Evolutionary conservation across 2,113 vertebrate species (phyloP), one percentile per base, ranked within the genome.

Genomic region (Nothobranchius kuhntae): DNA sequence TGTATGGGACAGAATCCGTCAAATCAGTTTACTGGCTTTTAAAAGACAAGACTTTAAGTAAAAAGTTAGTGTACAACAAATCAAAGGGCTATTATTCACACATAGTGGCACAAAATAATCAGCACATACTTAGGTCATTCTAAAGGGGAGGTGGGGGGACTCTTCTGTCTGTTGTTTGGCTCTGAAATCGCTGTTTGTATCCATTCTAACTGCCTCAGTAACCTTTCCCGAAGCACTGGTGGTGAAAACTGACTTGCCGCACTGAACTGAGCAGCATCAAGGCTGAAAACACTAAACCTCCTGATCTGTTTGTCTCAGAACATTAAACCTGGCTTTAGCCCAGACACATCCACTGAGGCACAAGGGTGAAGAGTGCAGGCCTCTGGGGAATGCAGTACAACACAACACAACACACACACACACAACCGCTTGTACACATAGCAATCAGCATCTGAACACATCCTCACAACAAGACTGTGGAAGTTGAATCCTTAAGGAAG

Each of bases 241-340:
- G n/a, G 46, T 38, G 60, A 50, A 38, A 30, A 35, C 65, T 14
- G 67, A 71, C 59, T 50, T 56, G 17, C 46, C 14, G 30, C 14
- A 0, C 7, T 40, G 50, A 62, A 24, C 57, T 61, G 60, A 81
- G 50, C 57, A 69, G 53, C 21, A 6, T 44, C 11, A 44, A 72
- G 71, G 30, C 56, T 55, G 35, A 62, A 58, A 73, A 67, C 26
- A 30, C 30, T 3, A 30, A 30, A 30, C 30, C 30, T 30, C 30
- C 68, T 56, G 54, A 51, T 77, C 57, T 13, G 58, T 65, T 65
- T 62, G 78, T 68, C 65, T 70, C 73, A 66, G 35, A 65, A 67
- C 69, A 73, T 79, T 57, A 76, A 51, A 53, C 48, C 26, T 3
- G 48, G 44, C 46, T 60, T 74, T 14, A 55, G 48, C 50, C 42